Conservation (phyloP, 2,797 vertebrate genomes). For the Anguilla anguilla region DNA sequence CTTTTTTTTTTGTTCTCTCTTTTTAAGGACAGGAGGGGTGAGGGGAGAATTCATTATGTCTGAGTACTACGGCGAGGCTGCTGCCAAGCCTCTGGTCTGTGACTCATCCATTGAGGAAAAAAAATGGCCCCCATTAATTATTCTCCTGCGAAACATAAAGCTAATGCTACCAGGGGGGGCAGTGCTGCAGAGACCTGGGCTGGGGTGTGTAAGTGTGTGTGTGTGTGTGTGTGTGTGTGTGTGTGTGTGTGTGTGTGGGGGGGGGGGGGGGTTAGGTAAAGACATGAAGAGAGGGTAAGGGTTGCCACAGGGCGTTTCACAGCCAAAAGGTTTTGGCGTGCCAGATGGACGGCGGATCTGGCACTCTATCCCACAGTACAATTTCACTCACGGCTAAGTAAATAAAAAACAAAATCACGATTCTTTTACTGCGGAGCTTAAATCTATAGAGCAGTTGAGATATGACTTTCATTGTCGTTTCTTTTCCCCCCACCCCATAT, state of each 20-base stretch:
- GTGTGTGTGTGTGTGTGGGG: slow-evolving; percentile 12
- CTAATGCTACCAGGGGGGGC: slow-evolving; percentile 29
- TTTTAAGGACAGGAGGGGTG: neutral
- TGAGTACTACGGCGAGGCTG: slow-evolving; percentile 36
- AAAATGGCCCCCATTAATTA: slow-evolving; percentile 54
- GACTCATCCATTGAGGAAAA: slow-evolving; percentile 51
- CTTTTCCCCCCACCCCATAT: neutral
- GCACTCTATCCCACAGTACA: neutral
- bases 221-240: neutral
- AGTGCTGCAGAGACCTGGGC: slow-evolving; percentile 16
- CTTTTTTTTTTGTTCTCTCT: slow-evolving; percentile 27
- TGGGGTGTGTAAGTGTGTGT: neutral
- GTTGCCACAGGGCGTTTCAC: neutral
- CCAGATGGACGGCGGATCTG: neutral
- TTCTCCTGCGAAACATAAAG: slow-evolving; percentile 44
- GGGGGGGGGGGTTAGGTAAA: slow-evolving; percentile 15
- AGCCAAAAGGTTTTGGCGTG: neutral
- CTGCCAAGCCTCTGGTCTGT: slow-evolving; percentile 44
- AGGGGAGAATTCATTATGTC: slow-evolving; percentile 43
- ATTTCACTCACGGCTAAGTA: neutral
- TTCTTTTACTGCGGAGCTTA: neutral
- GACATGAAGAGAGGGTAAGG: neutral
- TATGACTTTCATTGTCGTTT: neutral
- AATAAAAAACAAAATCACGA: neutral
- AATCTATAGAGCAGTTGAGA: neutral